phyloP scores from a whole-genome alignment of 2,797 vertebrate genomes.

The Rhincodon typus region DNA sequence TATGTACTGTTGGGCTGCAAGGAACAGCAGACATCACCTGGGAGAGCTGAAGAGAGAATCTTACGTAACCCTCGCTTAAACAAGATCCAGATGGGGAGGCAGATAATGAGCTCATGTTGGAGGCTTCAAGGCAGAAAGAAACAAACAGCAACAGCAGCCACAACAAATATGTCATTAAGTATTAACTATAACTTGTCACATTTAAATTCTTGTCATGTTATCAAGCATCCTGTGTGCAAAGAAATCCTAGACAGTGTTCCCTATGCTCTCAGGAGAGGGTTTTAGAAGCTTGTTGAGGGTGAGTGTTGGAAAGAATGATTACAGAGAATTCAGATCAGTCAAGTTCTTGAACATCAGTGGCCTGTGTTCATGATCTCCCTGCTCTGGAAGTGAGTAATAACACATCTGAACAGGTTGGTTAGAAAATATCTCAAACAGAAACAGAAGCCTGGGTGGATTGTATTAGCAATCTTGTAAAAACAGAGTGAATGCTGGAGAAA shows the following conservation, averaged over 20 bases:
- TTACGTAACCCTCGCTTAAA: neutral
- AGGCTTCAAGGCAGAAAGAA: neutral
- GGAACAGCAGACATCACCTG: constrained; percentile 1
- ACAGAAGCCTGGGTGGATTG: too few relatives aligned
- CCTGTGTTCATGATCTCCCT: neutral
- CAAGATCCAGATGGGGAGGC: neutral
- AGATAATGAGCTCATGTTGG: neutral
- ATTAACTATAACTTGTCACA: neutral
- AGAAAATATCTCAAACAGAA: too few relatives aligned
- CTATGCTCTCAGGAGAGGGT: neutral
- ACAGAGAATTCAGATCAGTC: neutral
- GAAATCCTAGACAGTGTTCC: neutral
- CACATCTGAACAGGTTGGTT: too few relatives aligned
- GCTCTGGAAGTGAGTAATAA: too few relatives aligned
- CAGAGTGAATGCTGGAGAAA: too few relatives aligned
- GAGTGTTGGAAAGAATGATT: neutral
- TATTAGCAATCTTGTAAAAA: too few relatives aligned
- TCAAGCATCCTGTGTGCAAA: neutral
- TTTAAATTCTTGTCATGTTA: neutral
- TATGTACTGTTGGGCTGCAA: neutral
- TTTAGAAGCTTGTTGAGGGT: neutral
- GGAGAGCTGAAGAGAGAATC: neutral
- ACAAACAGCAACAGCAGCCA: neutral
- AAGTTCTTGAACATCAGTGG: neutral
- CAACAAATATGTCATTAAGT: neutral